Percentiles rank a stretch among this genome's conserved stretches.
Conservation (phyloP, 2,797 vertebrate species). For the Typhlichthys subterraneus region DNA sequence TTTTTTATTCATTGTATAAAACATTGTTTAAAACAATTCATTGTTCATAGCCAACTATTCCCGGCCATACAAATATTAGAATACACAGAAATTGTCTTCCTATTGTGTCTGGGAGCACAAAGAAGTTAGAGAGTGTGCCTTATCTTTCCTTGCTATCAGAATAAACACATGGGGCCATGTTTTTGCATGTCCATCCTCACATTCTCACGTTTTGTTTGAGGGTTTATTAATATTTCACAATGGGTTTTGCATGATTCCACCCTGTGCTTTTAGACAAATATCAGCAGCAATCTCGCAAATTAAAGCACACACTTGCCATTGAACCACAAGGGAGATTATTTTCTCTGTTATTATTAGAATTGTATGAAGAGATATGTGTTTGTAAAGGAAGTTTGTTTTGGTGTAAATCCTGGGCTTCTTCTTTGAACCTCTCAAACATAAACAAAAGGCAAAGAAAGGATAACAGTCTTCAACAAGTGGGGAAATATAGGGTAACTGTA, state of each 20-base stretch:
- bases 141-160: slow-evolving; percentile 59
- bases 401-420: no score
- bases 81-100: slow-evolving; percentile 62
- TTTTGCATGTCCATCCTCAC: slow-evolving; percentile 38
- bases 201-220: slow-evolving; percentile 46
- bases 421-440: no score
- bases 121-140: slow-evolving; percentile 34
- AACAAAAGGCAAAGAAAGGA: no score
- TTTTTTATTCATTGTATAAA: not conserved
- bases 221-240: slow-evolving; percentile 74
- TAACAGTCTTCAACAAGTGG: no score
- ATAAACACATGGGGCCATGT: slow-evolving; percentile 44
- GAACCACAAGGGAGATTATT: slow-evolving; percentile 38
- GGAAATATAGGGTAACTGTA: no score
- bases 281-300: slow-evolving; percentile 56
- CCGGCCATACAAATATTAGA: slow-evolving; percentile 40
- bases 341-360: no score
- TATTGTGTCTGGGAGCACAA: slow-evolving; percentile 45
- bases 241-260: slow-evolving; percentile 55
- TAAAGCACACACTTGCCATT: slow-evolving; percentile 63
- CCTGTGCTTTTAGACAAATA: slow-evolving; percentile 48
- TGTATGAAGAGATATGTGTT: no score
- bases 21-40: slow-evolving; percentile 45
- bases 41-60: slow-evolving; percentile 63
- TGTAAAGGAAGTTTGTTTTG: no score